Conservation (phyloP, 1,140 invertebrate species). For the Druon quercuslanigerum region DNA sequence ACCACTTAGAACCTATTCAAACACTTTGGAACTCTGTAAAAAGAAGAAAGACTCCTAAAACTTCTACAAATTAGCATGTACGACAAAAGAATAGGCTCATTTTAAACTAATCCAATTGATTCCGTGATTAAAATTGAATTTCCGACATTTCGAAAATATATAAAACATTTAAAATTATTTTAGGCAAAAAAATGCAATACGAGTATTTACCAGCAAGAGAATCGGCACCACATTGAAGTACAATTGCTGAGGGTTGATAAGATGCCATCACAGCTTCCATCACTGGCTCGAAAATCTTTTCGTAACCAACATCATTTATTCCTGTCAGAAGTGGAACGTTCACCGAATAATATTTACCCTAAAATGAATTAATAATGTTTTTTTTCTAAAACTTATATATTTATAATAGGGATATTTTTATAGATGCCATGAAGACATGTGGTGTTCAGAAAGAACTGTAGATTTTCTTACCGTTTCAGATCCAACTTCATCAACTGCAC, state of each 20-base stretch:
- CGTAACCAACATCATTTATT: slow-evolving; percentile 98
- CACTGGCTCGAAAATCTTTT: slow-evolving; percentile 98
- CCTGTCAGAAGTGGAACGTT: slow-evolving; percentile 99
- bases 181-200: not conserved
- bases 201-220: slow-evolving; percentile 87
- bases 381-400: too few relatives aligned
- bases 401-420: too few relatives aligned
- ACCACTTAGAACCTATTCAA: too few relatives aligned
- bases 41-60: too few relatives aligned
- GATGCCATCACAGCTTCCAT: slow-evolving; percentile 98
- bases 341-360: slow-evolving; percentile 98
- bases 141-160: not conserved
- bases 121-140: too few relatives aligned
- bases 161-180: not conserved
- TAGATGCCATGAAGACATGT: too few relatives aligned
- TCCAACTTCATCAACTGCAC: slow-evolving; percentile 96
- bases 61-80: too few relatives aligned
- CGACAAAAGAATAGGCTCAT: too few relatives aligned
- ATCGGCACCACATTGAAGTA: slow-evolving; percentile 98
- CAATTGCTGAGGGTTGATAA: slow-evolving; percentile 96
- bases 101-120: too few relatives aligned
- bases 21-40: too few relatives aligned
- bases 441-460: not conserved
- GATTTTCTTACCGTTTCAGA: slow-evolving; percentile 84
- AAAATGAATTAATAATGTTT: slow-evolving; percentile 26